Percentiles rank a stretch among this genome's conserved stretches.
Conservation (phyloP, 2,888 invertebrate genomes). For the Troides helena region DNA sequence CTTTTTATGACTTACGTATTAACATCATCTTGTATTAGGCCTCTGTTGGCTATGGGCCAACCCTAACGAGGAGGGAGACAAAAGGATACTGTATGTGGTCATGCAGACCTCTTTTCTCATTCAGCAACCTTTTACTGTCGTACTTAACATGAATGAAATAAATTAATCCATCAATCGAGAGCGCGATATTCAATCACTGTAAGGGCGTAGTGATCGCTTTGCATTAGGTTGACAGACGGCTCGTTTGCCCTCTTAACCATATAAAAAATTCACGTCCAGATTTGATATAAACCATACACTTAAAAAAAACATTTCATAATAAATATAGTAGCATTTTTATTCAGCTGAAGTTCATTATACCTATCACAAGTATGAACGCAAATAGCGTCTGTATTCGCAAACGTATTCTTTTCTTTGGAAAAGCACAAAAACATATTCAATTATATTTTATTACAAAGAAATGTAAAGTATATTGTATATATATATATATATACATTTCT, state of each 20-base stretch:
- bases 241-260: not conserved
- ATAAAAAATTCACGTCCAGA: not conserved
- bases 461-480: no score
- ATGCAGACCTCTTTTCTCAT: no score
- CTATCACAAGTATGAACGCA: not conserved
- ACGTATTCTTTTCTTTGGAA: not conserved
- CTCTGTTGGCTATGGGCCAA: no score
- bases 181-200: not conserved
- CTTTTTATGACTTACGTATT: no score
- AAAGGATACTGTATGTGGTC: no score
- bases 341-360: not conserved
- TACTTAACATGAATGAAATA: not conserved
- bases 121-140: not conserved
- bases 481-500: no score
- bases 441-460: no score
- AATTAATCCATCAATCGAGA: not conserved
- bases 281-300: not conserved
- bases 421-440: no score
- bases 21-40: no score
- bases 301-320: not conserved
- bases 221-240: not conserved
- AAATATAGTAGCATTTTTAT: not conserved
- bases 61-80: no score
- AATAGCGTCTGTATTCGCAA: not conserved
- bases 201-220: not conserved